These are phyloP conservation scores for Hepsetus odoe DNA, from an alignment of 2,113 vertebrate species.

Conservation along the genomic window DNA sequence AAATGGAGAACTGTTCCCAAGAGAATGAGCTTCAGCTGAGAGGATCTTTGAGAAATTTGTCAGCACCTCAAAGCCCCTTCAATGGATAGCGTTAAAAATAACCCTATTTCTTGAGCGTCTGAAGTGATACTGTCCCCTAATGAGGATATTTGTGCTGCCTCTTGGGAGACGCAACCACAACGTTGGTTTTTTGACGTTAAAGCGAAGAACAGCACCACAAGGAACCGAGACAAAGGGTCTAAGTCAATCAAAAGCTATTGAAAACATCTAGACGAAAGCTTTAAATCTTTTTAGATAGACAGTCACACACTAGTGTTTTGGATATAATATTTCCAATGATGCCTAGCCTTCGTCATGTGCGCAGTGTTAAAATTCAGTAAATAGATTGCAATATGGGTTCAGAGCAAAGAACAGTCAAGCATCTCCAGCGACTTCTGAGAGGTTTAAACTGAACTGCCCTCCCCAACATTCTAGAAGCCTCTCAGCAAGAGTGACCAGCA, in stretches of 20 bases:
- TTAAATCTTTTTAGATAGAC: constrained; percentile 5
- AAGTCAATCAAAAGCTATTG: neutral
- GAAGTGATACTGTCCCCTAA: neutral
- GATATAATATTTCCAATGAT: neutral
- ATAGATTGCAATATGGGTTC: constrained; percentile 12
- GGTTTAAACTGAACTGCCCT: neutral
- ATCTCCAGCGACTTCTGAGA: constrained; percentile 22
- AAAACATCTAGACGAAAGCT: neutral
- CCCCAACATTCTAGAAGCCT: constrained; percentile 7
- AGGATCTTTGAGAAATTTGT: neutral
- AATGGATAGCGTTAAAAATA: neutral
- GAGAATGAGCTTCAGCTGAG: neutral
- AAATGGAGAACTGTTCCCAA: neutral
- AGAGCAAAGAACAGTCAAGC: constrained; percentile 22
- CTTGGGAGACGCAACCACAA: neutral
- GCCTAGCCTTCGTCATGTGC: neutral
- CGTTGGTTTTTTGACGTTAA: neutral
- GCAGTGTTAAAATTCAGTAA: constrained; percentile 28
- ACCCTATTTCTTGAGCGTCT: neutral
- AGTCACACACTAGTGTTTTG: neutral
- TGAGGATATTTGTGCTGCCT: neutral
- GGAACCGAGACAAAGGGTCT: neutral
- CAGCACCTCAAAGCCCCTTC: neutral
- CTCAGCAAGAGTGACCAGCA: constrained; percentile 17
- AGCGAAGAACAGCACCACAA: neutral